Percentiles rank a stretch among this genome's conserved stretches.
Evolutionary conservation across 53 echinoderm and acorn worm species (phyloP).

Genomic region (Astropecten irregularis): DNA sequence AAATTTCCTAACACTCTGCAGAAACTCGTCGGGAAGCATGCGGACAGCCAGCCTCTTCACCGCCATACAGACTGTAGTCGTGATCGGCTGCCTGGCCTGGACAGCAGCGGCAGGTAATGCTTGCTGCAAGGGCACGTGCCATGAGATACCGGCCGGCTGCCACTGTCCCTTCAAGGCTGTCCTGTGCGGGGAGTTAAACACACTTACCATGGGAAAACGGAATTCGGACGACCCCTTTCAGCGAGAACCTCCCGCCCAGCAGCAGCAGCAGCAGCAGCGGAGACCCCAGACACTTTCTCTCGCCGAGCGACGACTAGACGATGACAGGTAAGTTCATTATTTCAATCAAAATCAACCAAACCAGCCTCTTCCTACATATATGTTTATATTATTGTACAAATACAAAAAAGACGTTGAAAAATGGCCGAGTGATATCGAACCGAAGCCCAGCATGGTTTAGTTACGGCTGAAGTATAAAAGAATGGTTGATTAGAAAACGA

Average conservation of each 20-base stretch:
- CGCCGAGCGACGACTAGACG: conserved; percentile 5
- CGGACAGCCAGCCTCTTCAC: conserved; percentile 44
- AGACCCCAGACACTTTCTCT: not conserved
- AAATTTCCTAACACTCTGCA: too few species aligned
- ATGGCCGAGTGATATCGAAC: too few species aligned
- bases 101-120: conserved; percentile 7
- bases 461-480: too few species aligned
- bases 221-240: conserved; percentile 12
- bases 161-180: conserved; percentile 19
- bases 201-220: conserved; percentile 51
- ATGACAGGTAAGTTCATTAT: conserved; percentile 23
- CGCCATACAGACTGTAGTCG: conserved; percentile 38
- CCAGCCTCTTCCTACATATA: too few species aligned
- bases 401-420: too few species aligned
- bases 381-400: too few species aligned
- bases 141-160: conserved; percentile 38
- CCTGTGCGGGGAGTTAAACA: conserved; percentile 27
- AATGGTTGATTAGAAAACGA: too few species aligned
- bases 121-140: conserved; percentile 44
- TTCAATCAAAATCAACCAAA: too few species aligned
- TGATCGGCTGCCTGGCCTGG: conserved; percentile 41
- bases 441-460: too few species aligned
- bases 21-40: too few species aligned
- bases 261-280: conserved; percentile 13
- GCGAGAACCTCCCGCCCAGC: conserved; percentile 12